phyloP scores from a whole-genome alignment of 2,888 invertebrate genomes.

The Phaedon cochleariae region DNA sequence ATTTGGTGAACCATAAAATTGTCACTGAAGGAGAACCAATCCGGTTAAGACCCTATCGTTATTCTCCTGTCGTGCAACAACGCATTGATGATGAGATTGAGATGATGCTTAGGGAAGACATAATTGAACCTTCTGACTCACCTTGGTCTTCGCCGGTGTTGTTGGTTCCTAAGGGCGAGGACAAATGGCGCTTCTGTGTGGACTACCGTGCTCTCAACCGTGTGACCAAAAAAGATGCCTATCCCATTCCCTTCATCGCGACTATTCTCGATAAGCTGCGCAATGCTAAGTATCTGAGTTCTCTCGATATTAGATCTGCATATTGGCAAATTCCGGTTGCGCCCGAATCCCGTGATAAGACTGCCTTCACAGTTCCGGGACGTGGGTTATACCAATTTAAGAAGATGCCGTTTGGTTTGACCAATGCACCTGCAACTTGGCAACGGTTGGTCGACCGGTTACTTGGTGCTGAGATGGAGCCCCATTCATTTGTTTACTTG shows the following conservation, averaged over 20 bases:
- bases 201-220: constrained; percentile 43
- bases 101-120: constrained; percentile 5
- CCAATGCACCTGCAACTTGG: constrained; percentile 45
- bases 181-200: constrained; percentile 28
- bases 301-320: constrained; percentile 30
- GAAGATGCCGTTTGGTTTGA: constrained; percentile 46
- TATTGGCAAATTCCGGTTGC: constrained; percentile 17
- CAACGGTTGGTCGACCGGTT: constrained; percentile 42
- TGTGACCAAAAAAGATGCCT: constrained; percentile 15
- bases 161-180: constrained; percentile 5
- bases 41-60: constrained; percentile 11
- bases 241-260: constrained; percentile 15
- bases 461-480: constrained; percentile 41
- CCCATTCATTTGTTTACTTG: constrained; percentile 43
- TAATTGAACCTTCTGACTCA: constrained; percentile 13
- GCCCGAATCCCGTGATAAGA: constrained; percentile 12
- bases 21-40: neutral
- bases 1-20: neutral
- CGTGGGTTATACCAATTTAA: constrained; percentile 36
- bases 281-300: constrained; percentile 16
- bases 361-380: constrained; percentile 36
- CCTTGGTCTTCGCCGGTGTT: neutral
- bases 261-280: constrained; percentile 17
- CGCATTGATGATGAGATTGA: constrained; percentile 12
- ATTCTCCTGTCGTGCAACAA: constrained; percentile 15